Evolutionary conservation across 1,140 invertebrate species (phyloP), one percentile per base, ranked within the genome.

Genomic region (Homarus americanus): DNA sequence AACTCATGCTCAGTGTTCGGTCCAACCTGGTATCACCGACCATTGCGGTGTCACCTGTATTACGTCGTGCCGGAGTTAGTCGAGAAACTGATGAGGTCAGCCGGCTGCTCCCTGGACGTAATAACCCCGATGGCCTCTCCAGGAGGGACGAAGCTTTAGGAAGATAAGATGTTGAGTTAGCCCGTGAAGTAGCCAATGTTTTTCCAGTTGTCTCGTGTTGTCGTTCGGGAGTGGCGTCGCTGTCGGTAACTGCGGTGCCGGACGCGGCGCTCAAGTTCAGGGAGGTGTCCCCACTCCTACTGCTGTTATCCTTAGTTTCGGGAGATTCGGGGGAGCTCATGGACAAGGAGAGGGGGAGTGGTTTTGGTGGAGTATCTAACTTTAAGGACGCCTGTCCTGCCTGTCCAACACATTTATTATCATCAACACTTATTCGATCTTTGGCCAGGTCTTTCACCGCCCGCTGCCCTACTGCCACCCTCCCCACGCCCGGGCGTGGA

Each of bases 321-420:
- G 86, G 15, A 75, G 82, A 69, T 10, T 80, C 78, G 3, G 73
- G 76, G 40, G 82, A 85, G 40, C 49, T 85, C 4, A 80, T 1
- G 17, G 89, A 91, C 41, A 86, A 10, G n/a, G 89, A 86, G n/a
- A 91, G n/a, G 28, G 82, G 53, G 34, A 83, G 73, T 12, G 89
- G 53, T 17, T 85, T 84, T 20, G 82, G 82, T n/a, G 89, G 73
- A 10, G 82, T 86, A 75, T 91, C 89, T 36, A 86, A 40, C 58
- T 85, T 91, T 9, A 91, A 34, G 36, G 82, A 80, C n/a, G 73
- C 72, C 10, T 73, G 49, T 32, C 82, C 53, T 12, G 72, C 66
- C 36, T 80, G 58, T 66, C 58, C 75, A 10, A 66, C 12, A 20
- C 58, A 32, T 32, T 63, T 82, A n/a, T 53, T 53, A 32, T 80